These are phyloP conservation scores for Agrypnus murinus DNA, from an alignment of 2,888 invertebrate genomes.

Conservation along the genomic window DNA sequence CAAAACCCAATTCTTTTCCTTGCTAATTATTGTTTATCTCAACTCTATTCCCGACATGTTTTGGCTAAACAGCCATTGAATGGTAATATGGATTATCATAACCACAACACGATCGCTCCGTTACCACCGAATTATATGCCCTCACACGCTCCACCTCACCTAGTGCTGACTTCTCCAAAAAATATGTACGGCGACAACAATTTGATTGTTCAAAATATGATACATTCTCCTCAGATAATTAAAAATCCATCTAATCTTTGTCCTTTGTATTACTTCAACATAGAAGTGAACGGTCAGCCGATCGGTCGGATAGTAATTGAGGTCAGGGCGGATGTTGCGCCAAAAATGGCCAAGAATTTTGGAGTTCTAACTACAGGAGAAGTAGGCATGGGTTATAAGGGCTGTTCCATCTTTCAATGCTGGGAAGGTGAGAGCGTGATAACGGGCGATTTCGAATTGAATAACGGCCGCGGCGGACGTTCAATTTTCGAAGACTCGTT, in stretches of 20 bases:
- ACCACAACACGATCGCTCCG: constrained; percentile 68
- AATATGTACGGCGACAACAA: constrained; percentile 69
- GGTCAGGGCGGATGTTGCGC: constrained; percentile 85
- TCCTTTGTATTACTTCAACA: constrained; percentile 85
- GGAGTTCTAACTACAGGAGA: constrained; percentile 82
- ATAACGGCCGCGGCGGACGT: constrained; percentile 87
- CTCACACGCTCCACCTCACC: constrained; percentile 55
- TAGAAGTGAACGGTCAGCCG: constrained; percentile 82
- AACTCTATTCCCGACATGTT: constrained; percentile 80
- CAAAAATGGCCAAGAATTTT: constrained; percentile 88
- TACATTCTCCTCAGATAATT: constrained; percentile 74
- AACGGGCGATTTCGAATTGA: constrained; percentile 86
- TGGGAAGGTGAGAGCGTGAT: constrained; percentile 89
- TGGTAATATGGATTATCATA: constrained; percentile 71
- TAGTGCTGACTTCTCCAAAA: constrained; percentile 62
- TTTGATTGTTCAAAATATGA: constrained; percentile 67
- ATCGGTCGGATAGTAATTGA: constrained; percentile 85
- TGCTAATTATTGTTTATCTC: constrained; percentile 86
- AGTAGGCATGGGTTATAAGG: constrained; percentile 84
- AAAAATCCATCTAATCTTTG: constrained; percentile 76
- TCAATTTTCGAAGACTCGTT: constrained; percentile 85
- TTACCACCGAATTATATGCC: constrained; percentile 64
- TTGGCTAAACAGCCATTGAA: constrained; percentile 74
- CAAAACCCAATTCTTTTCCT: constrained; percentile 83
- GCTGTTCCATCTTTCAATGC: constrained; percentile 87